Base-by-base conservation (phyloP, 2,888 invertebrate genomes). In the Syritta pipiens region DNA sequence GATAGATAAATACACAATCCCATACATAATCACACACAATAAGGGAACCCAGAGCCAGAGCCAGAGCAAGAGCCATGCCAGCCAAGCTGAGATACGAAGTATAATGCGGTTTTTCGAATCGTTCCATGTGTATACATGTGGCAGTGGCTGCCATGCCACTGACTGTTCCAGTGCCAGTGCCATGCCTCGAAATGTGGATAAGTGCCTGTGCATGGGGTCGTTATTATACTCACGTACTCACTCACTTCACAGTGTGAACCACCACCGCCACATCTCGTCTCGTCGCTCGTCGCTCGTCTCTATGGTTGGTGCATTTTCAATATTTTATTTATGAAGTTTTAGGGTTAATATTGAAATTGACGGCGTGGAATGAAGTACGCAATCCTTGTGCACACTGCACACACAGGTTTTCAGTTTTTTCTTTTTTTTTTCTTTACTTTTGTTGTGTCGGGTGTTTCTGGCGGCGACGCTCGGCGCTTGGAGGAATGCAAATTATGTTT, bases 281-380 rank as follows among this genome's bases (percentile, higher is more conserved):
- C 35, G 3, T 17, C 9, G 10, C 3, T 2, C 17, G 35, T 10
- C 35, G 5, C 65, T 55, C 44, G 3, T 17, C n/a, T 17, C 44
- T n/a, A n/a, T n/a, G 22, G 40, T 44, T 22, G 53, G 42, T 60
- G 51, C 69, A 69, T 44, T 60, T 53, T 53, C 46, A 51, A 60
- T 69, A 69, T 69, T 60, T 60, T 69, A 69, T 60, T 60, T 60
- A 69, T 69, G 46, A 60, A 60, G 44, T 69, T 69, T 60, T 60
- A 60, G 60, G 51, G 69, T 69, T 69, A 60, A 69, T 60, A 69
- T 60, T 69, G 69, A 46, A 69, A 69, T 40, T 60, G 69, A 69
- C 69, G 60, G 69, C 37, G 69, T 46, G 44, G 69, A 60, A 53
- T 32, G 53, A 46, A 60, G 69, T 69, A 68, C 68, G 30, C 57